A percentile compares a stretch with the other conserved stretches of the same genome.
Evolutionary conservation across 2,797 vertebrate species (phyloP).

Genomic region (Galagoides demidoff): DNA sequence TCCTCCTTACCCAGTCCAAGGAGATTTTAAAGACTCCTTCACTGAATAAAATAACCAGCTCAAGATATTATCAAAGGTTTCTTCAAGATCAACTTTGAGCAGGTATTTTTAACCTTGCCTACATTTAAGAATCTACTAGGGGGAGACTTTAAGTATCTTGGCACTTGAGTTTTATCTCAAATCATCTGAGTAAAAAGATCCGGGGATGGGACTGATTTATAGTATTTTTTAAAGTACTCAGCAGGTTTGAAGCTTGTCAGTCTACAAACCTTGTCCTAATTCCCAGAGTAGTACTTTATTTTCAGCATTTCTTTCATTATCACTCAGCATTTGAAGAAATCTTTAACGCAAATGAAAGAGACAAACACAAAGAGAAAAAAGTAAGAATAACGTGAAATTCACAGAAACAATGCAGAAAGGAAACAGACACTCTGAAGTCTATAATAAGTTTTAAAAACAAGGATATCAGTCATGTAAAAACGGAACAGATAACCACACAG

Average conservation of each 20-base stretch:
- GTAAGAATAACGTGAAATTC: not conserved
- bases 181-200: not conserved
- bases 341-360: not conserved
- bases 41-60: not conserved
- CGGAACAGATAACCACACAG: not conserved
- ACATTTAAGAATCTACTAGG: not conserved
- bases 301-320: not conserved
- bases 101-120: not conserved
- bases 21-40: not conserved
- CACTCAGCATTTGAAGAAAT: not conserved
- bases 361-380: not conserved
- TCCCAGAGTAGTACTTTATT: not conserved
- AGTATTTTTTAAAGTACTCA: not conserved
- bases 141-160: not conserved
- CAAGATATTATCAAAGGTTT: not conserved
- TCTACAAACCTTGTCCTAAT: not conserved
- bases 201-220: not conserved
- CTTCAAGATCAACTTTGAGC: not conserved
- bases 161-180: not conserved
- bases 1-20: not conserved
- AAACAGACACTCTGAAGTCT: not conserved
- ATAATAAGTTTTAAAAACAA: not conserved
- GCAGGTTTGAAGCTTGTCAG: not conserved
- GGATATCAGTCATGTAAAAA: not conserved
- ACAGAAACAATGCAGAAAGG: not conserved